Evolutionary conservation across 2,888 invertebrate genomes (phyloP).

Genomic region (Noctua comes): DNA sequence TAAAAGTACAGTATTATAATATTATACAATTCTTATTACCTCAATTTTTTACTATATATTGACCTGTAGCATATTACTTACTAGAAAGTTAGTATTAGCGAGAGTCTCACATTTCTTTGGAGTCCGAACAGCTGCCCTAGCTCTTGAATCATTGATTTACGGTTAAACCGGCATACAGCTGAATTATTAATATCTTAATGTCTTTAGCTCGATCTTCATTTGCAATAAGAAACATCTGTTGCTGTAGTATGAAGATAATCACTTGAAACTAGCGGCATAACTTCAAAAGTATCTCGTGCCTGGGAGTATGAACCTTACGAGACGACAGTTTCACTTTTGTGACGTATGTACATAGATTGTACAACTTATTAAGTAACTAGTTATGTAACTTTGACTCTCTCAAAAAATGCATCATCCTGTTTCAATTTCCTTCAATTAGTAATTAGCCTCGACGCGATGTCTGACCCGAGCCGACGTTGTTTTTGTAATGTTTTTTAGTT

Average conservation of each 20-base stretch:
- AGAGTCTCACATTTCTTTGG: neutral
- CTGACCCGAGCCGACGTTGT: no score
- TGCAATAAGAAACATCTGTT: constrained; percentile 8
- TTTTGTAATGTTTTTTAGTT: no score
- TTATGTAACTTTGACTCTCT: neutral
- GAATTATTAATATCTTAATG: neutral
- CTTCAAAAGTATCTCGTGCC: neutral
- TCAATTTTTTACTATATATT: neutral
- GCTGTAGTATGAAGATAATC: neutral
- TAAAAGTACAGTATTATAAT: neutral
- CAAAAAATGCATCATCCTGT: no score
- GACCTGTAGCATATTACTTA: neutral
- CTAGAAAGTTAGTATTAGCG: neutral
- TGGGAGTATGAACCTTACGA: neutral
- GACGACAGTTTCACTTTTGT: neutral
- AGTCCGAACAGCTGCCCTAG: neutral
- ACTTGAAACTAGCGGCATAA: neutral
- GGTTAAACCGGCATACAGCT: neutral
- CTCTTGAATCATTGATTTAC: constrained; percentile 4
- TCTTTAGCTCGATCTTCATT: neutral
- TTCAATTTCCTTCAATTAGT: no score
- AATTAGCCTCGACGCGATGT: no score
- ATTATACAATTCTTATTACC: neutral
- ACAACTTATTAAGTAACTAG: neutral
- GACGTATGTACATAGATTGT: neutral